Evolutionary conservation across 2,113 vertebrate species (phyloP), one percentile per base, ranked within the genome.

Genomic region (Eupsittula cactorum): DNA sequence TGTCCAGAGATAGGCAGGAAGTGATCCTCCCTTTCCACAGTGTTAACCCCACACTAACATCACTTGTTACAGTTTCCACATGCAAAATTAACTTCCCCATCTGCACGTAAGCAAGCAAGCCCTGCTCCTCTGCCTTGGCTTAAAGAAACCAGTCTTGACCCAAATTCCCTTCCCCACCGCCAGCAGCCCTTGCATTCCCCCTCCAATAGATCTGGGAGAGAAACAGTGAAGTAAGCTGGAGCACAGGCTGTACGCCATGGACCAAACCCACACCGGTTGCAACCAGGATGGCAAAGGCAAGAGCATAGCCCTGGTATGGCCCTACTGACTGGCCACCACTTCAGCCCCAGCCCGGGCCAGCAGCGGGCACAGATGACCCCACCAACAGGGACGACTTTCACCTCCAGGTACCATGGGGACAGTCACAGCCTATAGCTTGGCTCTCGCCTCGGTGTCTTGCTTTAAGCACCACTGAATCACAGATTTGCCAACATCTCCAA

Each of bases 11-110:
- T 1, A n/a, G 41, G 82, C 67, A 67, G 28, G 60, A 47, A 44
- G 31, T 0, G 7, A 69, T 24, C 33, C 16, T 21, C 18, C 21
- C 1, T 10, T 65, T 28, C 63, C 44, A 28, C 15, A 0, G 1
- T 20, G 19, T 44, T 33, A 31, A 31, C 10, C 19, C 23, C 42
- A 11, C 33, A 19, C 5, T 7, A 12, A 8, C 49, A 41, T 15
- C 31, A 2, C 57, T 67, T 21, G 13, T 29, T 90, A 11, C 17
- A 25, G 52, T 31, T 73, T 29, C 19, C 41, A 41, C 37, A 42
- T 13, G 50, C 13, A 76, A 60, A 53, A n/a, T 33, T n/a, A 39
- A 55, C 29, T 33, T 73, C 35, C 10, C 3, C 29, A 60, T 31
- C 20, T 44, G 47, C 44, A 60, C 16, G 1, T 7, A 6, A 67